Percentiles rank a stretch among this genome's conserved stretches.
These are phyloP conservation scores for Scyliorhinus canicula DNA, from an alignment of 2,797 vertebrate species.

Conservation along the genomic window DNA sequence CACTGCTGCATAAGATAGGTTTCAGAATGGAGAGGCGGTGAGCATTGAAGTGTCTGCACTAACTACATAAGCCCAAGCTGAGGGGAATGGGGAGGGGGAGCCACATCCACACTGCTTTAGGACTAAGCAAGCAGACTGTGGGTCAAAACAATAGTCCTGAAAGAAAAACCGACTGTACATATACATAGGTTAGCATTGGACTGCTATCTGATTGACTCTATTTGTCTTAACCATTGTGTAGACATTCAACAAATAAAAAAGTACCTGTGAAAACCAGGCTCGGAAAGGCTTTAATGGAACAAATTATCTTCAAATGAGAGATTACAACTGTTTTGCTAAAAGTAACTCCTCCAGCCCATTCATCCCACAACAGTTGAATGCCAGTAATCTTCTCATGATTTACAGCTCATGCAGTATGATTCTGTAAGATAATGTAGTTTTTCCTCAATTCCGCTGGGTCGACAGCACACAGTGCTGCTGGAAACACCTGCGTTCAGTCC, in stretches of 20 bases:
- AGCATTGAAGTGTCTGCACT: background rate
- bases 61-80: background rate
- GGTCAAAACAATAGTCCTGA: background rate
- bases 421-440: background rate
- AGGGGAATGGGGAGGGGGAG: background rate
- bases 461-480: background rate
- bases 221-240: background rate
- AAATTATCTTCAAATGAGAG: slow-evolving; percentile 14
- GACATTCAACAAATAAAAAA: background rate
- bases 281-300: background rate
- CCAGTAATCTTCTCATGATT: background rate
- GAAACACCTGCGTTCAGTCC: background rate
- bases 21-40: background rate
- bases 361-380: background rate
- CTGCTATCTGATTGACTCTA: background rate
- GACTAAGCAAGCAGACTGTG: background rate
- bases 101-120: background rate
- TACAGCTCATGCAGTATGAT: background rate
- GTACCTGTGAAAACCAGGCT: background rate
- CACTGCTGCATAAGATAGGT: background rate
- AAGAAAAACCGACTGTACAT: background rate
- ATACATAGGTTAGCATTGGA: background rate
- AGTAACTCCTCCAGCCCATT: background rate
- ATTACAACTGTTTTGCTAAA: background rate
- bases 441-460: background rate